Conservation (phyloP, 2,797 vertebrate species). For the Nasua narica region DNA sequence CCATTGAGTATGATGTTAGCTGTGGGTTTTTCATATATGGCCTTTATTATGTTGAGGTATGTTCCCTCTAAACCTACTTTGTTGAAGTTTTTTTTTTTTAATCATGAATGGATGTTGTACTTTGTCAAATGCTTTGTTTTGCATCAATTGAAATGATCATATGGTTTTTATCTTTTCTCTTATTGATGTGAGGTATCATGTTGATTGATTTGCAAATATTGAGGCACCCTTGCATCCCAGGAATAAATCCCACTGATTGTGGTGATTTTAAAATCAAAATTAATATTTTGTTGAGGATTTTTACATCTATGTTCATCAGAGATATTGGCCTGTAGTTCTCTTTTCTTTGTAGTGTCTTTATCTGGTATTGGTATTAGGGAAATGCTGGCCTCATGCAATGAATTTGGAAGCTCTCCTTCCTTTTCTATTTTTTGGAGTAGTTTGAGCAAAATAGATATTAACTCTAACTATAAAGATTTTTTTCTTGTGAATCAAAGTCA, state of each 20-base stretch:
- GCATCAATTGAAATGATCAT: not conserved
- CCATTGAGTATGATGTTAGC: not conserved
- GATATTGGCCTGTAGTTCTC: too few relatives aligned
- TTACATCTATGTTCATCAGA: too few relatives aligned
- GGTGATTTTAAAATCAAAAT: not conserved
- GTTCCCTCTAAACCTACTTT: too few relatives aligned
- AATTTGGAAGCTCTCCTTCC: not conserved
- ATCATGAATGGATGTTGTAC: not conserved
- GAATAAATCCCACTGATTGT: not conserved
- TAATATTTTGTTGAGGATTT: not conserved
- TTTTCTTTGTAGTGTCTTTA: too few relatives aligned
- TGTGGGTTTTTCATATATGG: not conserved
- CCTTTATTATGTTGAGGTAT: too few relatives aligned
- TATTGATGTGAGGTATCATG: not conserved
- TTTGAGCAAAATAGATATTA: not conserved
- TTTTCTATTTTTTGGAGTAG: not conserved
- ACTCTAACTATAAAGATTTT: not conserved
- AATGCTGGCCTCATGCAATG: not conserved
- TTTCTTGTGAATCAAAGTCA: conserved; percentile 17
- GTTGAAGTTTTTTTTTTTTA: not conserved
- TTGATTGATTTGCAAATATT: not conserved
- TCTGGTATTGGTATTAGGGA: not conserved
- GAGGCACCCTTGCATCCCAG: not conserved
- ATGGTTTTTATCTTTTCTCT: not conserved
- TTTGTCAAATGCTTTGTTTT: not conserved